phyloP scores from a whole-genome alignment of 2,888 invertebrate genomes.

The Anagyrus pseudococci region DNA sequence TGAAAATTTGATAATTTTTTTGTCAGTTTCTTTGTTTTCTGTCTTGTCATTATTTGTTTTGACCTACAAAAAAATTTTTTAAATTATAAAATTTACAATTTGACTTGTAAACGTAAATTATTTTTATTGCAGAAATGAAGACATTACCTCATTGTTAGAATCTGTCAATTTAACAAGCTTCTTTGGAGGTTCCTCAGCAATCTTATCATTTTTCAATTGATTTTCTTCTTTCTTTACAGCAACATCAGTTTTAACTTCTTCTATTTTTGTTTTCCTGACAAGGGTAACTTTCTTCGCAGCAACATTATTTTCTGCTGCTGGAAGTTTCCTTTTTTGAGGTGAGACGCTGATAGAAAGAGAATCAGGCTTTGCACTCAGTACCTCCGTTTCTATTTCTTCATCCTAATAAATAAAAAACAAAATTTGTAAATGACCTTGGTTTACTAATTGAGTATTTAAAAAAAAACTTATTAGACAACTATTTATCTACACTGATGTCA shows the following conservation, averaged over 20 bases:
- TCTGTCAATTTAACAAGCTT: slow-evolving; percentile 68
- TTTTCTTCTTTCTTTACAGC: slow-evolving; percentile 41
- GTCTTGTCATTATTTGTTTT: slow-evolving; percentile 25
- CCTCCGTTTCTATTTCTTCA: slow-evolving; percentile 56
- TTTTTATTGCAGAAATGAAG: slow-evolving; percentile 37
- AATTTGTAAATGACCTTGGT: background rate
- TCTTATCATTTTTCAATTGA: slow-evolving; percentile 66
- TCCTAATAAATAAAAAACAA: slow-evolving; percentile 46
- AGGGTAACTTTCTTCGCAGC: slow-evolving; percentile 70
- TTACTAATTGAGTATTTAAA: background rate
- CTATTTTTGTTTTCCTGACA: slow-evolving; percentile 60
- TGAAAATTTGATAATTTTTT: slow-evolving; percentile 68
- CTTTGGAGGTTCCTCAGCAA: slow-evolving; percentile 53
- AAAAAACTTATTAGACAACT: background rate
- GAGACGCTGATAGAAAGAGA: slow-evolving; percentile 47
- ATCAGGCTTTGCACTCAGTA: slow-evolving; percentile 56
- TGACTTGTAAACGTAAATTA: background rate
- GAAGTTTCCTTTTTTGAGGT: slow-evolving; percentile 45
- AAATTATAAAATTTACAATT: background rate
- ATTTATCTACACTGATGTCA: background rate
- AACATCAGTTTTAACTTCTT: slow-evolving; percentile 52
- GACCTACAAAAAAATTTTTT: background rate
- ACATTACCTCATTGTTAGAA: slow-evolving; percentile 66
- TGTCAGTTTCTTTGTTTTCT: slow-evolving; percentile 52
- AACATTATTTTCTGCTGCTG: slow-evolving; percentile 41